Evolutionary conservation across 2,113 vertebrate genomes (phyloP), one percentile per base, ranked within the genome.

Genomic region (Elanoides forficatus): DNA sequence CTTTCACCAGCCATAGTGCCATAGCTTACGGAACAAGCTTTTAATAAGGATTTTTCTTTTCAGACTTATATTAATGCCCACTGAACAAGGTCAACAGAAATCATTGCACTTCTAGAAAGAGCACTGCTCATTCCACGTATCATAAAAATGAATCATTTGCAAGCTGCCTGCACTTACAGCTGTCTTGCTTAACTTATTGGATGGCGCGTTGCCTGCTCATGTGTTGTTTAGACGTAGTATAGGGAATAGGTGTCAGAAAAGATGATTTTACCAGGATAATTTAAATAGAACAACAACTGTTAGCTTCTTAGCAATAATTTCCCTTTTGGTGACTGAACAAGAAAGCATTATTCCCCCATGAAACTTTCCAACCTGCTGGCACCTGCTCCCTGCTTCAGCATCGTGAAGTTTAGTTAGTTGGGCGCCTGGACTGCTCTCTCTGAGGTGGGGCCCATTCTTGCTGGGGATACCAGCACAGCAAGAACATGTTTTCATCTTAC

Each of bases 261-360:
- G 66, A 65, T 94, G 15, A 81, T 94, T 85, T 67, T 80, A 76
- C 87, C 67, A 92, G 68, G 73, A 67, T 88, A 97, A 95, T 95
- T 95, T 96, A 90, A 91, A 96, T 92, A 97, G 83, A 84, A 94
- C 74, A 93, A 92, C 95, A 96, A 96, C 91, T 95, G 94, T 95
- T 95, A 75, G 45, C 78, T 97, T 95, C 68, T 94, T 95, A 86
- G 86, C 56, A 92, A 72, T 92, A 93, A 96, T 94, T 95, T 90
- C 90, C 63, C 79, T 94, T 95, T 95, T 42, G 62, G 60, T 90
- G 88, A 74, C 59, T 95, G 45, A 96, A 90, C 50, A 83, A 89
- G 68, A 93, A 95, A 84, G 38, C 11, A 59, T 82, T 93, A 90
- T 81, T 94, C 67, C 72, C 73, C n/a, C 40, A 50, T 72, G 74